These are phyloP conservation scores for Myotis davidii DNA, from an alignment of 2,113 vertebrate species.

Conservation along the genomic window DNA sequence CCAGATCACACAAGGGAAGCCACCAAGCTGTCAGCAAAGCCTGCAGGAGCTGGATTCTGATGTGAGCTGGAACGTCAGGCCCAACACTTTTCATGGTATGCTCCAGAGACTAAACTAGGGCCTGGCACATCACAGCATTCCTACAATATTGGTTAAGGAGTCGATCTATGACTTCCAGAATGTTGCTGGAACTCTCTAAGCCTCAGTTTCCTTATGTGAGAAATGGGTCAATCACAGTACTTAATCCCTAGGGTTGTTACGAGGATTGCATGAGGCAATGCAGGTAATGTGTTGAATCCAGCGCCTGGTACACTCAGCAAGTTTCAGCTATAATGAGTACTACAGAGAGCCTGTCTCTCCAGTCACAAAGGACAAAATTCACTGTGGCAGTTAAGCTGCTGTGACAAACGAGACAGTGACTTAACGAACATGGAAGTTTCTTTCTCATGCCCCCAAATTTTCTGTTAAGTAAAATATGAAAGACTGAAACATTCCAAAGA, in stretches of 20 bases:
- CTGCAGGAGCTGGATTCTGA: not conserved
- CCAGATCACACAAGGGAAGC: not conserved
- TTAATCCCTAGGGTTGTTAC: not conserved
- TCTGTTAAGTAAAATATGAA: conserved; percentile 16
- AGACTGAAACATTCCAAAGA: not conserved
- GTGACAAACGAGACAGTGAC: not conserved
- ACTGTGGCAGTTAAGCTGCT: not conserved
- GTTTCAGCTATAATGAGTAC: not conserved
- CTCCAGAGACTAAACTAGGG: not conserved
- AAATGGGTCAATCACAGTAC: not conserved
- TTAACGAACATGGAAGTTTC: not conserved
- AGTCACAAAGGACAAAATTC: not conserved
- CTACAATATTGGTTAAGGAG: not conserved
- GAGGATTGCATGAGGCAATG: not conserved
- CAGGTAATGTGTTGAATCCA: not conserved
- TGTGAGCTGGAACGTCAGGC: not conserved
- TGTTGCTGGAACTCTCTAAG: not conserved
- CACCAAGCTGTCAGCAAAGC: not conserved
- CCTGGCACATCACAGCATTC: not conserved
- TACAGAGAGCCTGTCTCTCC: not conserved
- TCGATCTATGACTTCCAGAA: not conserved
- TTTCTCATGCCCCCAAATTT: not conserved
- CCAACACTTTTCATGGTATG: not conserved
- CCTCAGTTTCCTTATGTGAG: not conserved
- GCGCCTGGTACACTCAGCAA: not conserved